phyloP scores from a whole-genome alignment of 2,888 invertebrate species.

The Isotomurus palustris region DNA sequence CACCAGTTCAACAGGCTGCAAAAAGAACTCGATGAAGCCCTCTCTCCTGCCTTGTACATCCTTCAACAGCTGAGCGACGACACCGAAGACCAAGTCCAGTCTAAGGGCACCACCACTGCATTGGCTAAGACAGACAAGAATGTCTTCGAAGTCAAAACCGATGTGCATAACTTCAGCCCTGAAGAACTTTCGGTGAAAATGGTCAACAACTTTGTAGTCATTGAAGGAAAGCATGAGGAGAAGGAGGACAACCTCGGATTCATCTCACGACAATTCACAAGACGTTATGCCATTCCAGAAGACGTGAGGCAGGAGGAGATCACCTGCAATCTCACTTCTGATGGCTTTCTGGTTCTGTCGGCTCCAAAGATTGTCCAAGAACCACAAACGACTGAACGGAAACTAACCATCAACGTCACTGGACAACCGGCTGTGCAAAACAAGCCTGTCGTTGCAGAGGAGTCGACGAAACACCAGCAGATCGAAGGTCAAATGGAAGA shows the following conservation, averaged over 20 bases:
- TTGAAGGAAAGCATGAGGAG: constrained; percentile 77
- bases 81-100: background rate
- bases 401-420: constrained; percentile 23
- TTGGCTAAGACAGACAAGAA: background rate
- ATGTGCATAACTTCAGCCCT: constrained; percentile 71
- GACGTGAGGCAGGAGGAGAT: constrained; percentile 70
- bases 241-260: constrained; percentile 77
- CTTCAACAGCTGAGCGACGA: background rate
- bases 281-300: constrained; percentile 69
- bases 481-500: no score
- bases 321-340: constrained; percentile 54
- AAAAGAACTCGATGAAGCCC: background rate
- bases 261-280: constrained; percentile 68
- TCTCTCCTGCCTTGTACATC: background rate
- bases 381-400: constrained; percentile 5
- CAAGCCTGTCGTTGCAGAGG: no score
- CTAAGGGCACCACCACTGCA: no score
- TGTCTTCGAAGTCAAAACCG: constrained; percentile 60
- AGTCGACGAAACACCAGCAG: no score
- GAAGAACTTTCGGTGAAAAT: constrained; percentile 72
- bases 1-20: background rate
- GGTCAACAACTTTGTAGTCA: constrained; percentile 62
- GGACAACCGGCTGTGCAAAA: constrained; percentile 24
- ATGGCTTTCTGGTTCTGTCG: constrained; percentile 25
- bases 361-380: constrained; percentile 22